phyloP scores from a whole-genome alignment of 2,113 vertebrate genomes.

The Oreochromis spilurus region DNA sequence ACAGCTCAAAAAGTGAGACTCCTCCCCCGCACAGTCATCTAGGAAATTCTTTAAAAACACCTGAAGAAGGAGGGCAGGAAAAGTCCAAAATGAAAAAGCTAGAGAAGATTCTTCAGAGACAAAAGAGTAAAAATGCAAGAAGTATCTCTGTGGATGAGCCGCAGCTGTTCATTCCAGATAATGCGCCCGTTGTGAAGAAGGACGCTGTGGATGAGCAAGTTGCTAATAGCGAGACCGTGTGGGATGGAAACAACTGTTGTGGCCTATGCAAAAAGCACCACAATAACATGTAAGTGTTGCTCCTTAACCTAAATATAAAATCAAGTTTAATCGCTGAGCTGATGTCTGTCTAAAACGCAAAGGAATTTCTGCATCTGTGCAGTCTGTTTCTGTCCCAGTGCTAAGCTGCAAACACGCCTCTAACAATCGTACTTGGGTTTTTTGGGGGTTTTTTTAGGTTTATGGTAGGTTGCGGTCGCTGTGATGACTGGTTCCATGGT shows the following conservation, averaged over 20 bases:
- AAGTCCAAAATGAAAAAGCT: conserved; percentile 81
- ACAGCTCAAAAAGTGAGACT: conserved; percentile 23
- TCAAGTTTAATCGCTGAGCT: not conserved
- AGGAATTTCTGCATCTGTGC: not conserved
- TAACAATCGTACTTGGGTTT: not conserved
- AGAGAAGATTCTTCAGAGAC: conserved; percentile 82
- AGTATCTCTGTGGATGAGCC: conserved; percentile 94
- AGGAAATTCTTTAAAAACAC: conserved; percentile 56
- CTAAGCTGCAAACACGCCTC: not conserved
- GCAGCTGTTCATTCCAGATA: conserved; percentile 93
- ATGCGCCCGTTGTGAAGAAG: conserved; percentile 87
- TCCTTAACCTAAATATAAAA: not conserved
- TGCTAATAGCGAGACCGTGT: conserved; percentile 76
- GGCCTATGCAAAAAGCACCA: conserved; percentile 93
- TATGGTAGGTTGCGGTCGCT: conserved; percentile 97
- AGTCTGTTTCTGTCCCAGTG: not conserved
- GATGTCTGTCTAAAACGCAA: not conserved
- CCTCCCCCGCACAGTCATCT: conserved; percentile 6
- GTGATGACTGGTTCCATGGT: conserved; percentile 98
- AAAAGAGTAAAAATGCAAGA: conserved; percentile 82
- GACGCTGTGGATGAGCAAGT: conserved; percentile 80
- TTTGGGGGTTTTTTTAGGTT: conserved; percentile 73
- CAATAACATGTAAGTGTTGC: conserved; percentile 81
- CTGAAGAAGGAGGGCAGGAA: conserved; percentile 77
- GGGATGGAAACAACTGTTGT: conserved; percentile 93